Percentiles rank a stretch among this genome's conserved stretches.
Evolutionary conservation across 2,888 invertebrate genomes (phyloP).

Genomic region (Yponomeuta malinellus): DNA sequence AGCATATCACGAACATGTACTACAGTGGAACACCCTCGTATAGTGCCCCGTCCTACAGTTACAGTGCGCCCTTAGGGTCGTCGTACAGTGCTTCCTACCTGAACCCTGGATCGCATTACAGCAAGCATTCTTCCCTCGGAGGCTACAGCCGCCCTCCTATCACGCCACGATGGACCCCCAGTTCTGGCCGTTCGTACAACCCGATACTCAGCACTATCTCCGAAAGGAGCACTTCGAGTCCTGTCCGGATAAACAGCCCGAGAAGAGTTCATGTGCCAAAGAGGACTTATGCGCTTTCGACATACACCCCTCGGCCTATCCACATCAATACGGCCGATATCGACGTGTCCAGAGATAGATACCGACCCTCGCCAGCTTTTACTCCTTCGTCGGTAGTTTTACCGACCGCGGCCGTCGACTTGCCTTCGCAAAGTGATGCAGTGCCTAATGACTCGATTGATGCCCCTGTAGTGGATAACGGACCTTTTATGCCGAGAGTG

Average conservation of each 20-base stretch:
- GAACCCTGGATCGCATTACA: slow-evolving; percentile 64
- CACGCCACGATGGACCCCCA: slow-evolving; percentile 54
- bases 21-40: slow-evolving; percentile 68
- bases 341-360: slow-evolving; percentile 84
- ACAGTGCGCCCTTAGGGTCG: slow-evolving; percentile 51
- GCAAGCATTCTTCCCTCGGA: slow-evolving; percentile 66
- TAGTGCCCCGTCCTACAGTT: slow-evolving; percentile 65
- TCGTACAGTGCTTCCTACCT: slow-evolving; percentile 71
- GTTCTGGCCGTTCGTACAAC: slow-evolving; percentile 75
- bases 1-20: slow-evolving; percentile 78
- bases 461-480: slow-evolving; percentile 22
- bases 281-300: slow-evolving; percentile 59
- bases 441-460: slow-evolving; percentile 47
- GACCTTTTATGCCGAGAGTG: slow-evolving; percentile 62
- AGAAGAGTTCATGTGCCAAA: slow-evolving; percentile 67
- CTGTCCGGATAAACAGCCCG: slow-evolving; percentile 60
- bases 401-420: slow-evolving; percentile 24
- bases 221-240: slow-evolving; percentile 51
- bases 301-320: slow-evolving; percentile 77
- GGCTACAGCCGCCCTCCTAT: slow-evolving; percentile 73
- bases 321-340: slow-evolving; percentile 90
- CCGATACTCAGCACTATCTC: slow-evolving; percentile 86
- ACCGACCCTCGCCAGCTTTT: slow-evolving; percentile 41
- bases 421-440: slow-evolving; percentile 33
- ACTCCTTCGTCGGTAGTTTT: background rate